These are phyloP conservation scores for Terrapene triunguis DNA, from an alignment of 2,113 vertebrate species.

Conservation along the genomic window DNA sequence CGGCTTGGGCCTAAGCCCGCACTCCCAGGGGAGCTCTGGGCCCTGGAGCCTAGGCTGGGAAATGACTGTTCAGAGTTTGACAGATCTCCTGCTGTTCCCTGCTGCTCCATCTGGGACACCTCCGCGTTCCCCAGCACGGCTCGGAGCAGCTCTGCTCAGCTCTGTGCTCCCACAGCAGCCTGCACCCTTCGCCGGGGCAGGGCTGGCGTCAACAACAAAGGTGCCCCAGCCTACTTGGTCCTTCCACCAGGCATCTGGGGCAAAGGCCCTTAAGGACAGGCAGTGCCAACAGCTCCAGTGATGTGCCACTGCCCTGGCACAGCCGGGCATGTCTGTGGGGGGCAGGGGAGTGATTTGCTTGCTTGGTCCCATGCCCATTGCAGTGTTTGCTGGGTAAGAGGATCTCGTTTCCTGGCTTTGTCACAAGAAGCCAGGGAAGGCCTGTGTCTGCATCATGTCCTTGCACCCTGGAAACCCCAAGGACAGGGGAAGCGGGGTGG, in stretches of 20 bases:
- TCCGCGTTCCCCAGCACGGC: too few relatives aligned
- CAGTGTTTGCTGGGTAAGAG: neutral
- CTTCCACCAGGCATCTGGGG: neutral
- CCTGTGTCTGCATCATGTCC: neutral
- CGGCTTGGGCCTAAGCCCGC: neutral
- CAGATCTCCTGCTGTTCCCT: too few relatives aligned
- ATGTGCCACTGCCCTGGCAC: too few relatives aligned
- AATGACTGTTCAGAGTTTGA: neutral
- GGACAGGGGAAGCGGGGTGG: rapidly evolving
- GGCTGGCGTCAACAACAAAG: neutral
- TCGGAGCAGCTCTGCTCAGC: too few relatives aligned
- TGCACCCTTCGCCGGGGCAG: rapidly evolving
- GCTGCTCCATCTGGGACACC: too few relatives aligned
- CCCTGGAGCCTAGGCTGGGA: neutral
- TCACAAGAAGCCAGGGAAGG: rapidly evolving
- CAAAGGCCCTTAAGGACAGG: neutral
- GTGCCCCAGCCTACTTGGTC: too few relatives aligned
- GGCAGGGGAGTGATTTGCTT: neutral
- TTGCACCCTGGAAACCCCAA: rapidly evolving
- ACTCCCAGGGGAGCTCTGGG: neutral
- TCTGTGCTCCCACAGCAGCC: neutral
- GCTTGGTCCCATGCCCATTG: neutral
- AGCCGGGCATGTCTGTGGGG: rapidly evolving
- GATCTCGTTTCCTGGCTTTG: rapidly evolving
- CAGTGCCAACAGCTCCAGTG: too few relatives aligned